Percentiles rank a stretch among this genome's conserved stretches.
phyloP scores from a whole-genome alignment of 2,797 vertebrate genomes.

The Pantherophis vulpinus region DNA sequence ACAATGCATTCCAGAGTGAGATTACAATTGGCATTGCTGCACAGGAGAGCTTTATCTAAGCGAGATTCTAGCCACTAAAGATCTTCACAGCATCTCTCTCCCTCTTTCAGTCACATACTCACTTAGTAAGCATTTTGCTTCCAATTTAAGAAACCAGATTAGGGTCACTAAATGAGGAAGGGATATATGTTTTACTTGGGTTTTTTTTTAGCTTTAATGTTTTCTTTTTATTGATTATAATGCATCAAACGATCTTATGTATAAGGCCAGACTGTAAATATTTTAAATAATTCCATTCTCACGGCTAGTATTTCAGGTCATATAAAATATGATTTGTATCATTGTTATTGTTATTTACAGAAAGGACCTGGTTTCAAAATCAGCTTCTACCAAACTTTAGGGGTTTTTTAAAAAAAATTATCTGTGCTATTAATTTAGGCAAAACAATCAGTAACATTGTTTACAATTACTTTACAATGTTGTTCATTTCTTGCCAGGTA shows the following conservation, averaged over 20 bases:
- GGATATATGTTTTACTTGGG: background rate
- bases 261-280: background rate
- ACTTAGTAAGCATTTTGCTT: background rate
- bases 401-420: background rate
- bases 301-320: background rate
- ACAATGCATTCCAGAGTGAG: background rate
- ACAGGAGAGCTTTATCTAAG: background rate
- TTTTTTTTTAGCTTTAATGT: background rate
- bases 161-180: background rate
- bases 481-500: conserved; percentile 70
- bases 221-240: background rate
- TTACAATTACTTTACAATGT: background rate
- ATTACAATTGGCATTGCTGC: background rate
- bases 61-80: background rate
- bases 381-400: background rate
- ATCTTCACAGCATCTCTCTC: background rate
- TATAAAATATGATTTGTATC: background rate
- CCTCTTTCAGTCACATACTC: background rate
- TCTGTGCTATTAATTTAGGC: background rate
- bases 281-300: background rate
- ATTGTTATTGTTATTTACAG: no score
- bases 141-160: background rate
- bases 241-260: background rate
- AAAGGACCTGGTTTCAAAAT: background rate
- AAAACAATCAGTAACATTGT: background rate